These are phyloP conservation scores for Regulus satrapa DNA, from an alignment of 2,113 vertebrate species.

Conservation along the genomic window DNA sequence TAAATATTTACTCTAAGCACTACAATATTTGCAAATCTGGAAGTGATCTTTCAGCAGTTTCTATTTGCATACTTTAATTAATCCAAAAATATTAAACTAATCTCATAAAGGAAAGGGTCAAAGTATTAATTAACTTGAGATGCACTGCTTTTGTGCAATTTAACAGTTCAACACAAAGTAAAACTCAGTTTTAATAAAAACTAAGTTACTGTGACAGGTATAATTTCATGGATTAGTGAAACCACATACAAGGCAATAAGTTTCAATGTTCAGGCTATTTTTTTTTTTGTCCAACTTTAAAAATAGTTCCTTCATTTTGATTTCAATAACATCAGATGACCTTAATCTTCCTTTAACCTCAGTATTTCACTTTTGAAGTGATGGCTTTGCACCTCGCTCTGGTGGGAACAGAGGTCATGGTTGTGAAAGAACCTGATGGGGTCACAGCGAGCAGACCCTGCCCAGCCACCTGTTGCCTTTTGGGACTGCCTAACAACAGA, in stretches of 20 bases:
- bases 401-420: neutral
- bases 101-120: slow-evolving; percentile 66
- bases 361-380: neutral
- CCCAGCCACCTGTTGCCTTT: neutral
- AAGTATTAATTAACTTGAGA: slow-evolving; percentile 68
- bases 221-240: slow-evolving; percentile 66
- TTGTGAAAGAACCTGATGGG: neutral
- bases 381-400: too few relatives aligned
- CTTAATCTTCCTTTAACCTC: neutral
- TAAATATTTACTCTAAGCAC: slow-evolving; percentile 62
- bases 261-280: neutral
- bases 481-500: neutral
- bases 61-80: slow-evolving; percentile 71
- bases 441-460: neutral
- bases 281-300: neutral
- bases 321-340: neutral
- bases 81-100: slow-evolving; percentile 70
- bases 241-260: neutral
- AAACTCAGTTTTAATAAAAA: slow-evolving; percentile 61
- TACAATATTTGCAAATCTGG: slow-evolving; percentile 56
- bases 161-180: slow-evolving; percentile 61
- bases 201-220: slow-evolving; percentile 70
- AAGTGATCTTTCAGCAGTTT: slow-evolving; percentile 54
- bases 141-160: slow-evolving; percentile 58
- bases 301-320: neutral